Evolutionary conservation across 1,140 invertebrate species (phyloP), one percentile per base, ranked within the genome.

Genomic region (Bombus haemorrhoidalis): DNA sequence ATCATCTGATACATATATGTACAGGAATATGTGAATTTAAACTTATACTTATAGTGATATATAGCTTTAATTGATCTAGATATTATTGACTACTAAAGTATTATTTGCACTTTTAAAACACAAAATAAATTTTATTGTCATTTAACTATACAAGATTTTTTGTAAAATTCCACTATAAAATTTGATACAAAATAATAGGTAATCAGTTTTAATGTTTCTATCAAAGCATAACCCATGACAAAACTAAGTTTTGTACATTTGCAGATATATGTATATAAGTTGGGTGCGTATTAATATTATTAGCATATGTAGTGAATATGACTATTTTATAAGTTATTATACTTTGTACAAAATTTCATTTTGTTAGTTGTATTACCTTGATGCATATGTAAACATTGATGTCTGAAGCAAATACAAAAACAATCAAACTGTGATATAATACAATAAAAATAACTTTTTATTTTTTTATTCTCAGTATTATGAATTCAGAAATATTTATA

Each of bases 381-480:
- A 72, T 12, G 34, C n/a, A 34, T 53, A 64, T 81, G 41, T 84
- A 69, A 74, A n/a, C 57, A 86, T 89, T 39, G 18, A 85, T 79
- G 71, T 89, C 43, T 34, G 22, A 47, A 73, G 34, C n/a, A 80
- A 77, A 80, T 59, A 39, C n/a, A 82, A 79, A 76, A 59, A 34
- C 39, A 18, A 74, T 39, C 77, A 39, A 83, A 83, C 89, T 90
- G 89, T 90, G 89, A 90, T 90, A 87, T 13, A 25, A 85, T 73
- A 85, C 66, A 79, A 89, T 87, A 79, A 87, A 82, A 86, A n/a
- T 81, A 84, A 85, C 57, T 87, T 89, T 80, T 88, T 84, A 85
- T 81, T 84, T 82, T 89, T 83, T 85, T 83, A 89, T 75, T 80
- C 64, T 87, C 89, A 90, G 89, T 91, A 90, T 91, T 91, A 90